These are phyloP conservation scores for Syrista parreyssii DNA, from an alignment of 2,888 invertebrate genomes.

Conservation along the genomic window DNA sequence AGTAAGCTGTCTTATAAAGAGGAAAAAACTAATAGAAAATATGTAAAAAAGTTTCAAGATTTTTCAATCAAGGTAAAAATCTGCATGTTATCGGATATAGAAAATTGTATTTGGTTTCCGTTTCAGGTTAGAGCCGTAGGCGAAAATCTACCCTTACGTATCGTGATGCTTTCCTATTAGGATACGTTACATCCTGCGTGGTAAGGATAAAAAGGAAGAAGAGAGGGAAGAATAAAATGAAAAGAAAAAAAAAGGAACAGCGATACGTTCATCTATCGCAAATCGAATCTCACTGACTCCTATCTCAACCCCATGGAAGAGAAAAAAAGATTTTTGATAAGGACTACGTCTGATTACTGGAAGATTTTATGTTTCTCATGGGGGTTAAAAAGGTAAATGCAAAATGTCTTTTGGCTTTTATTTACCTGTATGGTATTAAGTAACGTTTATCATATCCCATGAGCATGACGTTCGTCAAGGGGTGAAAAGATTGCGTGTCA, in stretches of 20 bases:
- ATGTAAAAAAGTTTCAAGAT: neutral
- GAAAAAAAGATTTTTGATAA: neutral
- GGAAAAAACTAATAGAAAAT: neutral
- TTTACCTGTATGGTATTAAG: neutral
- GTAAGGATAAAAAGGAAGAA: slow-evolving; percentile 13
- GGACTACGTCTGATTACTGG: neutral
- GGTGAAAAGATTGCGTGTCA: slow-evolving; percentile 14
- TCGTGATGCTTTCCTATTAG: slow-evolving; percentile 3
- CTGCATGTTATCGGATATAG: neutral
- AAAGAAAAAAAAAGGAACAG: slow-evolving; percentile 6
- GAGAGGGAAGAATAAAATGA: slow-evolving; percentile 7
- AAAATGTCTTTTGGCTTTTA: neutral
- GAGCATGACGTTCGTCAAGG: neutral
- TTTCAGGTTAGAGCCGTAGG: neutral
- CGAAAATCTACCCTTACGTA: neutral
- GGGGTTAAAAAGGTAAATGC: neutral
- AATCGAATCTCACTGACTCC: neutral
- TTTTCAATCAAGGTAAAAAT: neutral
- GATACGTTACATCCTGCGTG: slow-evolving; percentile 4
- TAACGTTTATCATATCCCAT: neutral
- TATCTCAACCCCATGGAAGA: neutral
- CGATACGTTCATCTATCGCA: neutral
- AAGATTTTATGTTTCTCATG: neutral
- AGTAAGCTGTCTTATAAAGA: neutral
- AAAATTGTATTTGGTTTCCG: neutral